Evolutionary conservation across 2,888 invertebrate genomes (phyloP), one percentile per base, ranked within the genome.

Genomic region (Salticus scenicus): DNA sequence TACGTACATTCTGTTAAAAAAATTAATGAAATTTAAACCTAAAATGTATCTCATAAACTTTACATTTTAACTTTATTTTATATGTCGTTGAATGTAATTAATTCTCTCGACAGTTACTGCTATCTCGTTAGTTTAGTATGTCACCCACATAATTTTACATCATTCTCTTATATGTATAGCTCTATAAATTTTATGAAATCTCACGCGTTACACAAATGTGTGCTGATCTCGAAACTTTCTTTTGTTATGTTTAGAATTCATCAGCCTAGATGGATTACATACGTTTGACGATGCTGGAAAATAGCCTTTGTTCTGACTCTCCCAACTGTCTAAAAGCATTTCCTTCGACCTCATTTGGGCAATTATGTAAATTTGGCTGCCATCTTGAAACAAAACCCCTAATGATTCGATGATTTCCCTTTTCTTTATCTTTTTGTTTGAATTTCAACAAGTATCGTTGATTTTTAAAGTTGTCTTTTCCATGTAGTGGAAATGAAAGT

Each of bases 271-370:
- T 70, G 63, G 24, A 20, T 37, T 70, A 72, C 79, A 42, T 37
- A 69, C 74, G 69, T 69, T 69, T 81, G 71, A 66, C 76, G 37
- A 66, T 30, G 64, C 63, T 33, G 33, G 33, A 66, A 71, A 66
- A 70, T 17, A 31, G 42, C 76, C 71, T 83, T 83, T 83, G 76
- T 83, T 83, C 37, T 37, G 7, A 4, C 37, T 37, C 37, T 37
- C 37, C 37, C 72, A 51, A 51, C 66, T 76, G 75, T 76, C 31
- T 47, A 76, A 47, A 76, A 76, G 66, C 82, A 83, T 83, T 83
- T 47, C 76, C 37, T 27, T 72, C 76, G 82, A 83, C 82, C 82
- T 77, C 76, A 41, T 75, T 81, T 74, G 37, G 27, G 74, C 69
- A 33, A 72, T 33, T 75, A 81, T 75, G 70, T 75, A 75, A 75